These are phyloP conservation scores for Stegodyphus mimosarum DNA, from an alignment of 1,140 invertebrate species.

Conservation along the genomic window DNA sequence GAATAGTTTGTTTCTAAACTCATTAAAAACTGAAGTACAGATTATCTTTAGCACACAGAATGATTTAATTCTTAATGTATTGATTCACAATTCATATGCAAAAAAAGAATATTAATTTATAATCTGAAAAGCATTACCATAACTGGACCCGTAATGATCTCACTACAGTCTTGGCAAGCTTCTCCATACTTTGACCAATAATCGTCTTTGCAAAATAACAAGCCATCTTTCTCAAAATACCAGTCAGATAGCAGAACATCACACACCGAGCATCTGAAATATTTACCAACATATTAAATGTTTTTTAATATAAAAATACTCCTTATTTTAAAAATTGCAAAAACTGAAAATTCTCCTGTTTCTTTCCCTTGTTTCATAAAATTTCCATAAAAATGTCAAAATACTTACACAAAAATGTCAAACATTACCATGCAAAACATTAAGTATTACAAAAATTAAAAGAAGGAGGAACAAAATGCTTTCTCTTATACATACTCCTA, in stretches of 20 bases:
- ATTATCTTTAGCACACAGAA: background rate
- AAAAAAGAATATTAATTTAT: background rate
- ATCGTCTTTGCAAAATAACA: constrained; percentile 89
- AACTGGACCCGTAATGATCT: constrained; percentile 90
- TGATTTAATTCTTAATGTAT: background rate
- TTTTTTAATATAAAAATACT: too few relatives aligned
- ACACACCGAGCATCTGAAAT: constrained; percentile 84
- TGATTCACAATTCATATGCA: background rate
- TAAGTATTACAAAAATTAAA: too few relatives aligned
- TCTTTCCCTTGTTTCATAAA: too few relatives aligned
- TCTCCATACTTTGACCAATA: constrained; percentile 90
- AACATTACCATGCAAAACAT: too few relatives aligned
- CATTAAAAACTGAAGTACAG: background rate
- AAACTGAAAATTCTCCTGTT: too few relatives aligned
- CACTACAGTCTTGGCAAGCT: constrained; percentile 86
- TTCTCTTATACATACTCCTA: too few relatives aligned
- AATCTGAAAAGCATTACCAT: constrained; percentile 73
- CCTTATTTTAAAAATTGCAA: too few relatives aligned
- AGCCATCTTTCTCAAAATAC: constrained; percentile 93
- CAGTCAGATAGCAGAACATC: constrained; percentile 84
- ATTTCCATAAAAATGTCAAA: too few relatives aligned
- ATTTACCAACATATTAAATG: too few relatives aligned
- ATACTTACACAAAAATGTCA: too few relatives aligned
- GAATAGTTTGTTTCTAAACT: background rate
- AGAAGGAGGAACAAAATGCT: too few relatives aligned